phyloP scores from a whole-genome alignment of 2,888 invertebrate species.

The Mesopsocus fuscifrons region DNA sequence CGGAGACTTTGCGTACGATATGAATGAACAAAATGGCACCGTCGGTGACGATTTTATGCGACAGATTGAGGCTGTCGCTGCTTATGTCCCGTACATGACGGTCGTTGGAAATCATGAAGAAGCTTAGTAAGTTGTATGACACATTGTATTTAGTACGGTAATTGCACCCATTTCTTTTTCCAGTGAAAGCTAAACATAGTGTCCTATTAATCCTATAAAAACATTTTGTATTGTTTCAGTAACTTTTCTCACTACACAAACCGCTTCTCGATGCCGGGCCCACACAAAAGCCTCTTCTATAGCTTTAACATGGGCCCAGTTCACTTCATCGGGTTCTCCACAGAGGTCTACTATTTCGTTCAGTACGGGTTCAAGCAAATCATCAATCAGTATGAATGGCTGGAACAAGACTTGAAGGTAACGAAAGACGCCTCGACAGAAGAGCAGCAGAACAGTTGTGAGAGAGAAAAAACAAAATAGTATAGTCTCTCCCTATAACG shows the following conservation, averaged over 20 bases:
- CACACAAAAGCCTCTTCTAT: slow-evolving; percentile 50
- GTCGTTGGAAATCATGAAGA: slow-evolving; percentile 86
- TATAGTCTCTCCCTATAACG: too few species aligned
- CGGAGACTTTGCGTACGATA: slow-evolving; percentile 90
- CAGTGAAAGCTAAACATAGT: too few species aligned
- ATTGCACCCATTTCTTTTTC: too few species aligned
- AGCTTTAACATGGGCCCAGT: slow-evolving; percentile 79
- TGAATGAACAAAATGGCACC: slow-evolving; percentile 58
- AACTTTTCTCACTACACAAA: slow-evolving; percentile 90
- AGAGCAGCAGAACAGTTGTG: too few species aligned
- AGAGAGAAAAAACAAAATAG: too few species aligned
- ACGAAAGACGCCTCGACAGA: too few species aligned
- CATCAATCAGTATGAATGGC: slow-evolving; percentile 68
- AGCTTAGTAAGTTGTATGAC: slow-evolving; percentile 48
- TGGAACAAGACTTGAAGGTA: slow-evolving; percentile 55
- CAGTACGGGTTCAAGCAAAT: slow-evolving; percentile 68
- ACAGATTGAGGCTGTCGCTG: slow-evolving; percentile 76
- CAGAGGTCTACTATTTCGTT: slow-evolving; percentile 86
- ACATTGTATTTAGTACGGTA: too few species aligned
- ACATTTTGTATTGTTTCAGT: slow-evolving; percentile 51
- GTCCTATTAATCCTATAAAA: slow-evolving; percentile 53
- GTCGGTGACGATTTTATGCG: slow-evolving; percentile 89
- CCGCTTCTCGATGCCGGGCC: slow-evolving; percentile 81
- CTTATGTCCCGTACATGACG: slow-evolving; percentile 80
- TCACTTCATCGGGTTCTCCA: slow-evolving; percentile 80